Evolutionary conservation across 2,797 vertebrate genomes (phyloP).

Genomic region (Lithobates sylvaticus): DNA sequence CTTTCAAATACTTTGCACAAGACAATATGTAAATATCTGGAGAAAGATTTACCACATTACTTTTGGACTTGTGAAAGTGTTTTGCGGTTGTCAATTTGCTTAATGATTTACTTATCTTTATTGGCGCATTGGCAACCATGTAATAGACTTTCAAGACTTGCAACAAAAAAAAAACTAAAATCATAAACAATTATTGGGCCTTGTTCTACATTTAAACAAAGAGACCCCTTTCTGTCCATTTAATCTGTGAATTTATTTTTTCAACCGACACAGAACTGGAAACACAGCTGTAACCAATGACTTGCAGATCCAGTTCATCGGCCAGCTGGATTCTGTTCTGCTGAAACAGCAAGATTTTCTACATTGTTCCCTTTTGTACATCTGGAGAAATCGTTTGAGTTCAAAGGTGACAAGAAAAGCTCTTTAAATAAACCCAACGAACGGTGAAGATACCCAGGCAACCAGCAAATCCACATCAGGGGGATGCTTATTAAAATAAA

Average conservation of each 20-base stretch:
- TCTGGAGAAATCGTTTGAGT: constrained; percentile 91
- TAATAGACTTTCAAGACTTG: background rate
- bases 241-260: constrained; percentile 97
- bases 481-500: constrained; percentile 57
- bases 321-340: constrained; percentile 92
- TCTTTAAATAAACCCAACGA: constrained; percentile 88
- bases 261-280: constrained; percentile 94
- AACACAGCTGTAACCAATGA: constrained; percentile 96
- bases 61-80: background rate
- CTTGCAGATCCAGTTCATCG: constrained; percentile 83
- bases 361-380: constrained; percentile 88
- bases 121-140: background rate
- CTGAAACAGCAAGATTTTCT: constrained; percentile 90
- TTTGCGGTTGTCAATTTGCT: too few relatives aligned
- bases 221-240: constrained; percentile 83
- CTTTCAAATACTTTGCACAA: too few relatives aligned
- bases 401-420: constrained; percentile 87
- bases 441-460: constrained; percentile 70
- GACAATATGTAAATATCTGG: background rate
- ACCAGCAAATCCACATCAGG: constrained; percentile 55
- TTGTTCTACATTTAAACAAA: constrained; percentile 83
- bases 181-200: constrained; percentile 81
- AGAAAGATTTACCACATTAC: background rate
- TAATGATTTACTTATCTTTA: background rate
- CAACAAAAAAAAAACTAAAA: background rate